phyloP scores from a whole-genome alignment of 2,113 vertebrate species.

The Zosterops pallidus region DNA sequence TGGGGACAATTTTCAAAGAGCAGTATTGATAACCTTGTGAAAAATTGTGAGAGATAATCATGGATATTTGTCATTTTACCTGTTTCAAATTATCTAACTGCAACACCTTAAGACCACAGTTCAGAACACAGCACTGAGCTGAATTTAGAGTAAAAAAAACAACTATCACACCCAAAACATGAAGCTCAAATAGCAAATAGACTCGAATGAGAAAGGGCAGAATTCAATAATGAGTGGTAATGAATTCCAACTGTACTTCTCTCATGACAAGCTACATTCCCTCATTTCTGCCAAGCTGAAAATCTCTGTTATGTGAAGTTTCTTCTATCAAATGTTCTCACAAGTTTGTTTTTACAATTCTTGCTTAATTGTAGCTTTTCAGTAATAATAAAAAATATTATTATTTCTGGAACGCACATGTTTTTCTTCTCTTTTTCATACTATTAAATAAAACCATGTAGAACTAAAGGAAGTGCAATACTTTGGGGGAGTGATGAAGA shows the following conservation, averaged over 20 bases:
- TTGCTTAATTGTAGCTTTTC: background rate
- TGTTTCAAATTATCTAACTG: background rate
- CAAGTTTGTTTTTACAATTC: background rate
- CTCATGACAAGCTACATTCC: background rate
- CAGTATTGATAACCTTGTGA: background rate
- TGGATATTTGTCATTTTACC: background rate
- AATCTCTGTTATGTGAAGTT: background rate
- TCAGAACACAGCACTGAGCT: background rate
- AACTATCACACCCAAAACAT: background rate
- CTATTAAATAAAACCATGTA: background rate
- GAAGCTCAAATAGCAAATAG: background rate
- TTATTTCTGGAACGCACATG: background rate
- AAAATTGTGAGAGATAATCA: background rate
- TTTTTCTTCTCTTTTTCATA: background rate
- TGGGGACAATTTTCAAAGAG: background rate
- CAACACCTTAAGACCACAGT: background rate
- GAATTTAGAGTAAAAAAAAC: background rate
- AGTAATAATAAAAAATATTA: background rate
- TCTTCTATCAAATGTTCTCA: background rate
- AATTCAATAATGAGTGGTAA: background rate
- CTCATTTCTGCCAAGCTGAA: background rate
- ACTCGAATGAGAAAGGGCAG: background rate
- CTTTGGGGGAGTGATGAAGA: background rate
- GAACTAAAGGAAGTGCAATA: background rate
- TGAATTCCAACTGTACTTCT: background rate